Percentiles rank a stretch among this genome's conserved stretches.
phyloP scores from a whole-genome alignment of 2,797 vertebrate genomes.

The Vespertilio murinus region DNA sequence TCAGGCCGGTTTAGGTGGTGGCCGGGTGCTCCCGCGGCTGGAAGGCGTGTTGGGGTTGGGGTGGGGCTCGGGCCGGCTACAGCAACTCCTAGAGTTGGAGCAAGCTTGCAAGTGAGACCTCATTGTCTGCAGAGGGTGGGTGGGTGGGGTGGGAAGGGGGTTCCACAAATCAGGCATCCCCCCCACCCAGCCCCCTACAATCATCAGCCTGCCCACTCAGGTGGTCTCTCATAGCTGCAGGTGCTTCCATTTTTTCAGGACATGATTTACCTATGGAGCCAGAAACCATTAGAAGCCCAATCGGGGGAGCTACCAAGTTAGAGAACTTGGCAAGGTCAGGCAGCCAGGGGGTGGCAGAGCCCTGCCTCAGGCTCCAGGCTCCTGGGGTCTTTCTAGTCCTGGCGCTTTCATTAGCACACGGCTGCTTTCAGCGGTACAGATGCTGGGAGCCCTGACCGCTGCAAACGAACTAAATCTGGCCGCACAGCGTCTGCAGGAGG shows the following conservation, averaged over 20 bases:
- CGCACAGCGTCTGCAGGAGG: neutral
- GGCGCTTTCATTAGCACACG: neutral
- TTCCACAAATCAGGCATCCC: neutral
- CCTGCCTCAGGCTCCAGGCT: neutral
- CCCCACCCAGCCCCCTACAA: neutral
- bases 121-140: slow-evolving; percentile 13
- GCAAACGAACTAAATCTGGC: neutral
- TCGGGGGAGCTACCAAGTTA: neutral
- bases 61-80: neutral
- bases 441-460: slow-evolving; percentile 1
- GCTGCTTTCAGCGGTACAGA: neutral
- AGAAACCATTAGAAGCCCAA: neutral
- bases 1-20: neutral
- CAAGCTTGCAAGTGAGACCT: slow-evolving; percentile 26
- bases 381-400: neutral
- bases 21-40: neutral
- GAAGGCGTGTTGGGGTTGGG: neutral
- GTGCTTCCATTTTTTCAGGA: neutral
- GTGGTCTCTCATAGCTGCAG: neutral
- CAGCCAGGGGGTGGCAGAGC: neutral
- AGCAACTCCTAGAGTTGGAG: neutral
- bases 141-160: neutral
- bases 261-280: neutral
- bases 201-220: neutral
- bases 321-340: slow-evolving; percentile 53